Evolutionary conservation across 2,888 invertebrate species (phyloP).

Genomic region (Cerastis rubricosa): DNA sequence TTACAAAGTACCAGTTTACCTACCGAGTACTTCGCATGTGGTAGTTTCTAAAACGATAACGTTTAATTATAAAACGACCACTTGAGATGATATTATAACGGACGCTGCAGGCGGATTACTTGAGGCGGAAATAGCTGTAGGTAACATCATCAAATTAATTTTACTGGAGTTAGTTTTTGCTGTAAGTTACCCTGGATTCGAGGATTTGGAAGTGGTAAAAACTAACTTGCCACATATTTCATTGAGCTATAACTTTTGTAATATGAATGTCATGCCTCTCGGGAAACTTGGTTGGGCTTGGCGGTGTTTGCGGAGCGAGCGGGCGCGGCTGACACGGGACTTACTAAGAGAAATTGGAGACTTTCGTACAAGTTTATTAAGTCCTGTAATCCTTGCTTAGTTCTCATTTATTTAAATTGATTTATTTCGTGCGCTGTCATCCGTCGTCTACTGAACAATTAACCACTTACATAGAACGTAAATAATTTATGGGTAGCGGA

Average conservation of each 20-base stretch:
- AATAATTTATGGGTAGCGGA: conserved; percentile 22
- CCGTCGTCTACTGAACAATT: conserved; percentile 39
- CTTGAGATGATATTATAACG: conserved; percentile 40
- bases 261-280: conserved; percentile 72
- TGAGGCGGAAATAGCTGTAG: conserved; percentile 39
- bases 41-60: conserved; percentile 57
- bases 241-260: conserved; percentile 75
- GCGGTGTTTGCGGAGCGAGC: conserved; percentile 42
- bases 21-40: conserved; percentile 51
- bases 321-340: conserved; percentile 48
- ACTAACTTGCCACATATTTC: conserved; percentile 74
- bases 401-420: conserved; percentile 56
- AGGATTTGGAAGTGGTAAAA: conserved; percentile 69
- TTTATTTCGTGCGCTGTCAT: conserved; percentile 57
- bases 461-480: conserved; percentile 14
- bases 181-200: conserved; percentile 47
- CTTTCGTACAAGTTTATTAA: conserved; percentile 65
- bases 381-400: conserved; percentile 58
- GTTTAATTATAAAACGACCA: conserved; percentile 50
- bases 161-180: conserved; percentile 56
- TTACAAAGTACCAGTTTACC: conserved; percentile 60
- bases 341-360: conserved; percentile 59
- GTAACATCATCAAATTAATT: conserved; percentile 51
- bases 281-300: conserved; percentile 60
- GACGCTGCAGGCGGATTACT: conserved; percentile 45